phyloP scores from a whole-genome alignment of 1,140 invertebrate species.

The Brachystomella parvula region DNA sequence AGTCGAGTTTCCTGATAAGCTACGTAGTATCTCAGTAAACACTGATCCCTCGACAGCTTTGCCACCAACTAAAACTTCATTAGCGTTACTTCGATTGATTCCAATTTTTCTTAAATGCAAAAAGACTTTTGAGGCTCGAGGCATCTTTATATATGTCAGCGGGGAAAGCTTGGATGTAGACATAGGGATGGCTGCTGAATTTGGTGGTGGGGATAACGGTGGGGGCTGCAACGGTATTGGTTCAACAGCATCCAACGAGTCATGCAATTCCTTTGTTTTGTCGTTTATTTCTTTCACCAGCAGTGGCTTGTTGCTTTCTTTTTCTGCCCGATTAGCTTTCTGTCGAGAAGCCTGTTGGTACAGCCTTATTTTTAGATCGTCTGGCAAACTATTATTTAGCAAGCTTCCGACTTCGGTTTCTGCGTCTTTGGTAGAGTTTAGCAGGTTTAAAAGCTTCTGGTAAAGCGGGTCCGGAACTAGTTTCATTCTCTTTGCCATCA shows the following conservation, averaged over 20 bases:
- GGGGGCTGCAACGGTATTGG: too few species aligned
- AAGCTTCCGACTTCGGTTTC: not conserved
- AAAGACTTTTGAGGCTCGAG: not conserved
- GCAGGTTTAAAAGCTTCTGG: not conserved
- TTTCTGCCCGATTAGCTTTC: not conserved
- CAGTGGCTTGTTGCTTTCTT: not conserved
- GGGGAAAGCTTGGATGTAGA: too few species aligned
- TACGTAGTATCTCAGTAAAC: not conserved
- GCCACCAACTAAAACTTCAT: not conserved
- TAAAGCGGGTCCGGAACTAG: slow-evolving; percentile 7
- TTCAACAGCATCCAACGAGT: too few species aligned
- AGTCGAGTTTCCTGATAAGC: not conserved
- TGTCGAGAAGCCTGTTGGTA: not conserved
- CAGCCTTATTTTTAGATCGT: not conserved
- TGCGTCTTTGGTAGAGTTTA: too few species aligned
- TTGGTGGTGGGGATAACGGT: not conserved
- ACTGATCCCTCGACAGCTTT: not conserved
- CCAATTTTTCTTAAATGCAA: not conserved
- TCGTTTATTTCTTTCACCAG: not conserved
- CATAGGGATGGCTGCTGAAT: not conserved
- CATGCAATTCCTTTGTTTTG: not conserved
- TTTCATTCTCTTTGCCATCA: slow-evolving; percentile 12
- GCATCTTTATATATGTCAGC: too few species aligned
- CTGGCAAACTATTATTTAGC: slow-evolving; percentile 1
- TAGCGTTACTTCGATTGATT: not conserved